Conservation (phyloP, 1,140 invertebrate species). For the Diprion similis region DNA sequence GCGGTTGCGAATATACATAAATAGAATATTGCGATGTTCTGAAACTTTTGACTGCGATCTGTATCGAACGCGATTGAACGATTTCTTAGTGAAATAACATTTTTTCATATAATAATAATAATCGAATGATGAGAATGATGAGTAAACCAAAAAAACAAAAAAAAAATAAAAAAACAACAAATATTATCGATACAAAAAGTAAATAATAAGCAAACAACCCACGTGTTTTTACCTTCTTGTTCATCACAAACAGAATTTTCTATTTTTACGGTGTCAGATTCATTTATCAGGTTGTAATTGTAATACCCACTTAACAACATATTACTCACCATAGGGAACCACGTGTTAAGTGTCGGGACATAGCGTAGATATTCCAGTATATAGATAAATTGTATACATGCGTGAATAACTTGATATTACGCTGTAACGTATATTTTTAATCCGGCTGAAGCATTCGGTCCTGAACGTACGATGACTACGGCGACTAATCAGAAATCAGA, state of each 20-base stretch:
- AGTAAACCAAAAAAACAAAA: slow-evolving; percentile 11
- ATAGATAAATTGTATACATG: background rate
- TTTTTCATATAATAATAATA: slow-evolving; percentile 27
- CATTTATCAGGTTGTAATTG: background rate
- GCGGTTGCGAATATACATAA: background rate
- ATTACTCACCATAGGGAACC: background rate
- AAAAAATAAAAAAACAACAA: too few relatives aligned
- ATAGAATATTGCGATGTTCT: too few relatives aligned
- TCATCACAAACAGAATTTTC: background rate
- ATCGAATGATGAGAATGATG: slow-evolving; percentile 15
- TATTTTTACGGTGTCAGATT: background rate
- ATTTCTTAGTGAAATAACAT: slow-evolving; percentile 19
- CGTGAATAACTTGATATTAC: background rate
- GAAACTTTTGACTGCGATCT: background rate
- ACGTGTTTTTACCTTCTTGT: background rate
- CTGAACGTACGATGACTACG: background rate
- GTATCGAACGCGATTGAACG: background rate
- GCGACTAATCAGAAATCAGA: background rate
- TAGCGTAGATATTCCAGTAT: background rate
- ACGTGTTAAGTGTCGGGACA: background rate
- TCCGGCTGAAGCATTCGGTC: background rate
- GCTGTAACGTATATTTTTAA: background rate
- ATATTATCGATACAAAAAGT: too few relatives aligned
- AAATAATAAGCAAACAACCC: background rate
- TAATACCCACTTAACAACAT: background rate